phyloP scores from a whole-genome alignment of 2,797 vertebrate species.

The Sitta carolinensis region DNA sequence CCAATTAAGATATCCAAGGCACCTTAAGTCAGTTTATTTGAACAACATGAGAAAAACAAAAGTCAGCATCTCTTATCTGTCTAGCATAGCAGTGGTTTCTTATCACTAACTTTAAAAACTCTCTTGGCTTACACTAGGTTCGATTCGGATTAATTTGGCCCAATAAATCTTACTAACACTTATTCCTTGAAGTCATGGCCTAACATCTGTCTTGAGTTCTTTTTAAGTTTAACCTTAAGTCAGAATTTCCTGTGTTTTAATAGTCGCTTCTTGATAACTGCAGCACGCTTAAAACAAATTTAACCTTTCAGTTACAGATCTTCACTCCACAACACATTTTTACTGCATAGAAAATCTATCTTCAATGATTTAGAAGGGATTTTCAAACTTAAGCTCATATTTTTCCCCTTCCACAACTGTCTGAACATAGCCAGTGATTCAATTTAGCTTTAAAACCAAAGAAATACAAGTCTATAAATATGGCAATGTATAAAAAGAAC shows the following conservation, averaged over 20 bases:
- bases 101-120: constrained; percentile 9
- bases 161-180: constrained; percentile 42
- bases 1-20: background rate
- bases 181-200: constrained; percentile 24
- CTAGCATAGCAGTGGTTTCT: background rate
- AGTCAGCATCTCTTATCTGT: background rate
- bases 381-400: background rate
- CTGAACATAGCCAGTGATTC: background rate
- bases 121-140: background rate
- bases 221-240: constrained; percentile 33
- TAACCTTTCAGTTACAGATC: constrained; percentile 12
- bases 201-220: background rate
- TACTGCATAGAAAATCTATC: background rate
- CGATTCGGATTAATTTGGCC: background rate
- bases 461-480: background rate
- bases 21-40: background rate
- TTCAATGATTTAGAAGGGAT: background rate
- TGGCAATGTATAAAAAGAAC: background rate
- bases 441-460: background rate
- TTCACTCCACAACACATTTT: background rate
- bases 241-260: constrained; percentile 20
- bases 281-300: background rate
- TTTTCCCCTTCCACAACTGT: background rate
- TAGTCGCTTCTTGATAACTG: constrained; percentile 4
- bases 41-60: background rate